Base-by-base conservation (phyloP, 2,113 vertebrate species). In the Platichthys stellatus region DNA sequence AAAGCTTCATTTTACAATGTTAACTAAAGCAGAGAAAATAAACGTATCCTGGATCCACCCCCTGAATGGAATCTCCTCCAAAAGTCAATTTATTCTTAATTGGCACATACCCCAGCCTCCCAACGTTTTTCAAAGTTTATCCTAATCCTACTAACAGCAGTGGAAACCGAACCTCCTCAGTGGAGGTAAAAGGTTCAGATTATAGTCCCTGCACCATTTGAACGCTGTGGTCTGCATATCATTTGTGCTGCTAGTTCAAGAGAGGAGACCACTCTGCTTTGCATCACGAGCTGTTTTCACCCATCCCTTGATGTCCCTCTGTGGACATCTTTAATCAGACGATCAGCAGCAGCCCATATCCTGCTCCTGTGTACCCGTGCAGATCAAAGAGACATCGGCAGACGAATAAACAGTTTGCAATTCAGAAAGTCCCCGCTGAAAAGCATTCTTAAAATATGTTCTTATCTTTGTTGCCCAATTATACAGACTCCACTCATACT, bases 381-480 rank as follows among this genome's bases (percentile, higher is more conserved):
- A 72, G 47, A 78, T 83, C 74, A 83, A 72, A 72, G 63, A 56
- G 51, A 72, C 49, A 49, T 20, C 38, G 11, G 13, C 28, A 35
- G 56, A 67, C 15, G 51, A 1, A 28, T 14, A 7, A 43, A 68
- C 43, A 69, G 66, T 70, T 63, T 69, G 59, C 59, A 68, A 28
- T 63, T 59, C 18, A 18, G 18, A 62, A 62, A 64, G 40, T 62
- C 64, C 56, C 63, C 53, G 8, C 11, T 75, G 54, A 49, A 43
- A 80, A 65, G 20, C 18, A 38, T 35, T 15, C 26, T 53, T 10
- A 20, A 61, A 63, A 60, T 47, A 31, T n/a, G 5, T 59, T 71
- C 56, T 20, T 13, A 26, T 62, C 38, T 51, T 54, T 43, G 26
- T 68, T 51, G 68, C 21, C 21, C 2, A 47, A 15, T n/a, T n/a